Evolutionary conservation across 2,888 invertebrate species (phyloP), one percentile per base, ranked within the genome.

Genomic region (Piscicola geometra): DNA sequence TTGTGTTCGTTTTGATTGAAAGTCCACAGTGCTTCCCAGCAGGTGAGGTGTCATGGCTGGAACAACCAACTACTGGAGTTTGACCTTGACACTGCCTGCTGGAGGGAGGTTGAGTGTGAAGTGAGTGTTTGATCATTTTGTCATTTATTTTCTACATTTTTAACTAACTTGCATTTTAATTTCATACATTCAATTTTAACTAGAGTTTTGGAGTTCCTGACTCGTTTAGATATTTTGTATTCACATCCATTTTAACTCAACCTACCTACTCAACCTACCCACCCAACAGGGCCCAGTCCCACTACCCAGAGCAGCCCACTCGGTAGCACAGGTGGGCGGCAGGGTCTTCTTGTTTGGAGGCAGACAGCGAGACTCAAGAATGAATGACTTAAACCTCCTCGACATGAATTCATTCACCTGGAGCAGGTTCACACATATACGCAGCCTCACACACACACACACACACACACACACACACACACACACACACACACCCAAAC

Each of bases 321-420:
- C 86, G 32, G 82, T 84, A 71, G 82, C 83, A 1, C 76, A 81
- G 47, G 71, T 83, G 28, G 82, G 81, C 3, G 79, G 81, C 60
- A 81, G 77, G 68, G 83, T 85, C 0, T 87, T 83, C 78, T 79
- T 87, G 52, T 87, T 87, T 82, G 87, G 87, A 36, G 87, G 87
- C 15, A 82, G 87, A 0, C 82, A 86, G 77, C 77, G 80, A n/a
- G 76, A 78, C 0, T 71, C 72, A 1, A 81, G 87, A 71, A 81
- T 84, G 79, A 86, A 86, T 81, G 87, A 87, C 77, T 81, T 87
- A 21, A 85, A 86, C 76, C 82, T 81, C 52, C 80, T 87, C 30
- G 84, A 87, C 79, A 80, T 87, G 79, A 79, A 82, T 5, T 82
- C 82, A 3, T 80, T 86, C 79, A 81, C 81, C 0, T 87, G 87